phyloP scores from a whole-genome alignment of 2,113 vertebrate species.

The Lagenorhynchus albirostris region DNA sequence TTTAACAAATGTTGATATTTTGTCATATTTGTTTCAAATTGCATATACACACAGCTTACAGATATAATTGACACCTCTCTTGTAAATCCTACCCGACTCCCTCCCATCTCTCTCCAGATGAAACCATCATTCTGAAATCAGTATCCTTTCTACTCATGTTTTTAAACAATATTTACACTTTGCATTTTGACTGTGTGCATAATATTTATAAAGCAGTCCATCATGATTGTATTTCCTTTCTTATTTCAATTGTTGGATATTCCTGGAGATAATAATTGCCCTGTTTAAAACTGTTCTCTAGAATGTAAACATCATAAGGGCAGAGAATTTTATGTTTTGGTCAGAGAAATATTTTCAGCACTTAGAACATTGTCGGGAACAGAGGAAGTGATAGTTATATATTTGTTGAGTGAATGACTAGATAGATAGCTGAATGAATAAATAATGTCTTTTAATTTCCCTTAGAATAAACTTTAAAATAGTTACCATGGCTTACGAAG shows the following conservation, averaged over 20 bases:
- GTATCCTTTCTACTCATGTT: background rate
- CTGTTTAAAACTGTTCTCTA: conserved; percentile 14
- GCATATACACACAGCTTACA: background rate
- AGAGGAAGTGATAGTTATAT: background rate
- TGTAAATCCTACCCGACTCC: background rate
- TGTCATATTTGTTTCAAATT: background rate
- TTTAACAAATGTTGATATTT: background rate
- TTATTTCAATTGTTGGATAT: conserved; percentile 21
- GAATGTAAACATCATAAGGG: background rate
- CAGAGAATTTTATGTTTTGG: background rate
- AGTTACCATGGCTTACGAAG: background rate
- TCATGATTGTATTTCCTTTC: background rate
- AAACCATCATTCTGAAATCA: background rate
- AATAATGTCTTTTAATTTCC: background rate
- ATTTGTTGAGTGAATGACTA: background rate
- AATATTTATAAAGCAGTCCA: background rate
- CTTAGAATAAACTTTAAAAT: background rate
- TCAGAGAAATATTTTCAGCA: background rate
- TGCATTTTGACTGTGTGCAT: background rate
- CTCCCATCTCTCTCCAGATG: background rate
- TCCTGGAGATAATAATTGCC: background rate
- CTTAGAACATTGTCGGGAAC: background rate
- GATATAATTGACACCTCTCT: background rate
- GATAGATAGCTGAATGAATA: background rate
- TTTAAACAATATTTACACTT: conserved; percentile 13